phyloP scores from a whole-genome alignment of 2,888 invertebrate genomes.

The Petrophora chlorosata region DNA sequence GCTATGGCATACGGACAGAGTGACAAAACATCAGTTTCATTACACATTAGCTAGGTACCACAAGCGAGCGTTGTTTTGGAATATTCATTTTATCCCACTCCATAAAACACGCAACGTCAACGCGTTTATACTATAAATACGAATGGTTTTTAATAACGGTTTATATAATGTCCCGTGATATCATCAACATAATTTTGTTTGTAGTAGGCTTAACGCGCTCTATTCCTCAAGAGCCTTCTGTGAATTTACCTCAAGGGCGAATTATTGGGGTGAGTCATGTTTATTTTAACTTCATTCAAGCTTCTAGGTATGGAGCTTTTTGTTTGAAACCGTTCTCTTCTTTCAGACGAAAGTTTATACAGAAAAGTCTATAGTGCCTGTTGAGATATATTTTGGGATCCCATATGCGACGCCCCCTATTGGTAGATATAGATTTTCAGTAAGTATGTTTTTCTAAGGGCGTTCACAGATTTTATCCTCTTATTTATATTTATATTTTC shows the following conservation, averaged over 20 bases:
- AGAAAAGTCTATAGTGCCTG: slow-evolving; percentile 83
- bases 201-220: slow-evolving; percentile 27
- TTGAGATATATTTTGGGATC: slow-evolving; percentile 89
- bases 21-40: slow-evolving; percentile 54
- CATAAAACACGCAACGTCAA: background rate
- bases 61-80: slow-evolving; percentile 9
- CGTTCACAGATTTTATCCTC: too few relatives aligned
- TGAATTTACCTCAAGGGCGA: slow-evolving; percentile 82
- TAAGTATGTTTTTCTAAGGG: slow-evolving; percentile 57
- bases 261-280: slow-evolving; percentile 82
- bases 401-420: slow-evolving; percentile 92
- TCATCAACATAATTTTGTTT: slow-evolving; percentile 11
- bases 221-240: slow-evolving; percentile 76
- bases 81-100: background rate
- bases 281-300: background rate
- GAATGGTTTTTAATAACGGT: slow-evolving; percentile 3
- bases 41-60: slow-evolving; percentile 30
- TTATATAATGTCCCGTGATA: slow-evolving; percentile 5
- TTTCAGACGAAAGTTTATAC: slow-evolving; percentile 87
- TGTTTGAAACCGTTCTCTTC: background rate
- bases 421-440: slow-evolving; percentile 89
- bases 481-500: too few relatives aligned
- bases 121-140: background rate
- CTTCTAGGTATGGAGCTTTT: too few relatives aligned
- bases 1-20: slow-evolving; percentile 41